Percentiles rank a stretch among this genome's conserved stretches.
Conservation (phyloP, 1,140 invertebrate species). For the Papilio glaucus region DNA sequence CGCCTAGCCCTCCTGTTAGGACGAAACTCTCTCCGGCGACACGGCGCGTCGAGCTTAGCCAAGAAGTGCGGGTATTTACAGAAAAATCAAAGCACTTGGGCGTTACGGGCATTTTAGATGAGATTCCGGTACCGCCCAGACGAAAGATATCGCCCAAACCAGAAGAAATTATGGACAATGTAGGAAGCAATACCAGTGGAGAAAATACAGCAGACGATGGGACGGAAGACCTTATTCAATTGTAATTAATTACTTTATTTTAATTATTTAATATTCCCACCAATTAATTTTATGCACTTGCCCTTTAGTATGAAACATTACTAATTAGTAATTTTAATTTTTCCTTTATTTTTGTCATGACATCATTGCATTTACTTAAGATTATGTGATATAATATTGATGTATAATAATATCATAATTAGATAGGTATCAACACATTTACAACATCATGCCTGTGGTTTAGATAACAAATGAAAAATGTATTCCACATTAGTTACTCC, state of each 20-base stretch:
- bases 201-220: constrained; percentile 46
- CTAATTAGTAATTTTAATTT: background rate
- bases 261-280: constrained; percentile 44
- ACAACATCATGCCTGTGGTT: background rate
- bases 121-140: constrained; percentile 64
- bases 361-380: constrained; percentile 33
- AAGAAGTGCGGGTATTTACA: constrained; percentile 54
- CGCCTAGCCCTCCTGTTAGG: constrained; percentile 78
- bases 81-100: constrained; percentile 61
- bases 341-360: constrained; percentile 21
- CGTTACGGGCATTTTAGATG: constrained; percentile 64
- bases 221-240: constrained; percentile 68
- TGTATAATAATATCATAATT: background rate
- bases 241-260: constrained; percentile 46
- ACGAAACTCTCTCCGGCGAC: constrained; percentile 69
- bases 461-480: background rate
- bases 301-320: background rate
- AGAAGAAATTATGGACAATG: constrained; percentile 45
- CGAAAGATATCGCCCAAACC: constrained; percentile 70
- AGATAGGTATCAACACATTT: constrained; percentile 2
- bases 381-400: constrained; percentile 25
- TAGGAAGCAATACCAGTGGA: constrained; percentile 47
- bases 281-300: constrained; percentile 40
- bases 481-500: background rate
- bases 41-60: constrained; percentile 65